Percentiles rank a stretch among this genome's conserved stretches.
Conservation (phyloP, 2,888 invertebrate genomes). For the Dexiosoma caninum region DNA sequence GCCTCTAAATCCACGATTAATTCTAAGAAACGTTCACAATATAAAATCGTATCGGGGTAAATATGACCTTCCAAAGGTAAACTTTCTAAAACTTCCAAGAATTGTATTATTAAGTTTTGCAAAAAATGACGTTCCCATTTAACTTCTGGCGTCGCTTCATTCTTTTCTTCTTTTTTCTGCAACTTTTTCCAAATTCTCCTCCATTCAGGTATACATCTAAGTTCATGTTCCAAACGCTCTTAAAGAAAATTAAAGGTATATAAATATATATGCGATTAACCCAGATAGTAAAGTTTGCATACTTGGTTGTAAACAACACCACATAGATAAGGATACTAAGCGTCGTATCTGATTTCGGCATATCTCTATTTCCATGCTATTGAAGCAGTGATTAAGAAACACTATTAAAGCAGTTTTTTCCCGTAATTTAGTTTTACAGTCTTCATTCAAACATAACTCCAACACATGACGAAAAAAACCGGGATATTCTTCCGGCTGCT, state of each 20-base stretch:
- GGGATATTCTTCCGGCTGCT: constrained; percentile 86
- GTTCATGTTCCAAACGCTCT: constrained; percentile 91
- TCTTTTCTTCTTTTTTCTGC: constrained; percentile 86
- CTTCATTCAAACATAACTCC: constrained; percentile 81
- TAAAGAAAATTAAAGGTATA: constrained; percentile 65
- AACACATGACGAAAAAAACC: constrained; percentile 91
- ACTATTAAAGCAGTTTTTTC: constrained; percentile 94
- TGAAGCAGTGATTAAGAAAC: constrained; percentile 97
- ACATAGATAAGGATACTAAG: constrained; percentile 94
- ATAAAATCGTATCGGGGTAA: constrained; percentile 81
- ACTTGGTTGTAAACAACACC: constrained; percentile 92
- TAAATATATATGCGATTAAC: no score
- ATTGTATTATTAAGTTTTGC: constrained; percentile 89
- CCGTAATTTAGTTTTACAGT: constrained; percentile 75
- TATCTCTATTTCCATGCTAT: constrained; percentile 96
- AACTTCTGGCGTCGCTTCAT: constrained; percentile 83
- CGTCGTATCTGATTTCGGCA: constrained; percentile 95
- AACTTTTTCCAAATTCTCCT: constrained; percentile 94
- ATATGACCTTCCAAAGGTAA: constrained; percentile 83
- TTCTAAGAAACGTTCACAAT: constrained; percentile 97
- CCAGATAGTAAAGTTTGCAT: constrained; percentile 66
- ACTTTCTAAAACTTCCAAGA: constrained; percentile 87
- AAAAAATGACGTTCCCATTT: constrained; percentile 93
- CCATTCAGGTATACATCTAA: constrained; percentile 92
- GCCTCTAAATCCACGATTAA: constrained; percentile 97